Percentiles rank a stretch among this genome's conserved stretches.
Conservation (phyloP, 2,113 vertebrate species). For the Tragelaphus strepsiceros region DNA sequence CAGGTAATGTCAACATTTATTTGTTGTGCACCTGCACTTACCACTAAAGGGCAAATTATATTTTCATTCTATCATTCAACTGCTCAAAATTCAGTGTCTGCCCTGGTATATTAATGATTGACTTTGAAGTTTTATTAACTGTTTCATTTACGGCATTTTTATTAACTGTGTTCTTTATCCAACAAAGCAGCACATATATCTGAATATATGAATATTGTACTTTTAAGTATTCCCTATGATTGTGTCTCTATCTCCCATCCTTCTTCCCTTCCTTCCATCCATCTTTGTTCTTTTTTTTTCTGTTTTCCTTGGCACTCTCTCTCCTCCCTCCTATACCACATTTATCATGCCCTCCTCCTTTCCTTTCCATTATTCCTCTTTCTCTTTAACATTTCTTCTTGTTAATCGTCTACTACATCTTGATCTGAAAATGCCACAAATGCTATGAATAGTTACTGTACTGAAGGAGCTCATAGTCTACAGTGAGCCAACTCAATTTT, state of each 20-base stretch:
- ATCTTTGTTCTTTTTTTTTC: background rate
- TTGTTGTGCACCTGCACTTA: slow-evolving; percentile 12
- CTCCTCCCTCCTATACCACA: background rate
- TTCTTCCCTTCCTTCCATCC: no score
- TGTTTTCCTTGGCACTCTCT: background rate
- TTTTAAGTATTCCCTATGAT: background rate
- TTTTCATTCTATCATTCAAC: background rate
- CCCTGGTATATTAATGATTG: background rate
- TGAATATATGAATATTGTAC: background rate
- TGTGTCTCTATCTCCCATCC: background rate
- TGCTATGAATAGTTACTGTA: background rate
- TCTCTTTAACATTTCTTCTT: background rate
- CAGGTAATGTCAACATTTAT: slow-evolving; percentile 54
- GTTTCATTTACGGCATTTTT: background rate
- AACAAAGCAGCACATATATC: background rate
- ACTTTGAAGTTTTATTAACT: background rate
- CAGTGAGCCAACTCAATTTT: background rate
- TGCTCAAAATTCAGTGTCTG: slow-evolving; percentile 33
- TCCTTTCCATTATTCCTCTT: background rate
- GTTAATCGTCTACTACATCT: background rate
- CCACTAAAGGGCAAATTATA: slow-evolving; percentile 12
- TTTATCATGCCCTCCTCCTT: background rate
- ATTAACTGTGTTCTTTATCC: background rate
- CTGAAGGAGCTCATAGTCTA: background rate
- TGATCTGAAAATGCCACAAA: background rate